phyloP scores from a whole-genome alignment of 1,140 invertebrate genomes.

The Bombyx mandarina region DNA sequence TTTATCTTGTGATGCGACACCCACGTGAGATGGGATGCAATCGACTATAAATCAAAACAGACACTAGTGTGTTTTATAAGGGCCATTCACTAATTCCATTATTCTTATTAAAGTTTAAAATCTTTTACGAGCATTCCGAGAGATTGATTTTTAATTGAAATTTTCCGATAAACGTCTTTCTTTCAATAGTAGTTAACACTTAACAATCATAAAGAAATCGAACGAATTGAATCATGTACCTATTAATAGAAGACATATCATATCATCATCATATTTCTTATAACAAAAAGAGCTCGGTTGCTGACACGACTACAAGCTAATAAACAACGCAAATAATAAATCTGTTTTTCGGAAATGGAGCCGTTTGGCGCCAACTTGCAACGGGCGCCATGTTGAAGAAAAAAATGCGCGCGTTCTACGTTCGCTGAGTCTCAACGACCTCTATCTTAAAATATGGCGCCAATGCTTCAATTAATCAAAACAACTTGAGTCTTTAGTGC shows the following conservation, averaged over 20 bases:
- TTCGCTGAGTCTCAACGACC: conserved; percentile 7
- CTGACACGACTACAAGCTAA: conserved; percentile 12
- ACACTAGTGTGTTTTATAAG: conserved; percentile 2
- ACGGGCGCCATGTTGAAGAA: conserved; percentile 36
- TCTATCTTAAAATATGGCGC: conserved; percentile 32
- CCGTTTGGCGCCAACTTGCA: conserved; percentile 36
- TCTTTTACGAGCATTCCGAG: too few relatives aligned
- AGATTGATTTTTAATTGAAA: too few relatives aligned
- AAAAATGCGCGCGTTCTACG: conserved; percentile 26
- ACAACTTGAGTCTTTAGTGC: conserved; percentile 20
- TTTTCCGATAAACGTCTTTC: too few relatives aligned
- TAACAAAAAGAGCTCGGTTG: background rate
- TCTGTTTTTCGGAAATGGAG: conserved; percentile 37
- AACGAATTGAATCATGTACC: too few relatives aligned
- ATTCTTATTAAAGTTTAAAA: too few relatives aligned
- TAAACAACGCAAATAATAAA: conserved; percentile 35
- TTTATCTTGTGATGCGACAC: conserved; percentile 20
- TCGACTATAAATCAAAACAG: conserved; percentile 17
- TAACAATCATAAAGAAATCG: too few relatives aligned
- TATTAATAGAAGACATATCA: too few relatives aligned
- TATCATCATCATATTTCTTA: background rate
- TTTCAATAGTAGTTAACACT: too few relatives aligned
- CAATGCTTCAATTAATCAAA: conserved; percentile 26
- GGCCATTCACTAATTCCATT: too few relatives aligned
- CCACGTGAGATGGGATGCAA: conserved; percentile 13